phyloP scores from a whole-genome alignment of 2,888 invertebrate genomes.

The Diarsia rubi region DNA sequence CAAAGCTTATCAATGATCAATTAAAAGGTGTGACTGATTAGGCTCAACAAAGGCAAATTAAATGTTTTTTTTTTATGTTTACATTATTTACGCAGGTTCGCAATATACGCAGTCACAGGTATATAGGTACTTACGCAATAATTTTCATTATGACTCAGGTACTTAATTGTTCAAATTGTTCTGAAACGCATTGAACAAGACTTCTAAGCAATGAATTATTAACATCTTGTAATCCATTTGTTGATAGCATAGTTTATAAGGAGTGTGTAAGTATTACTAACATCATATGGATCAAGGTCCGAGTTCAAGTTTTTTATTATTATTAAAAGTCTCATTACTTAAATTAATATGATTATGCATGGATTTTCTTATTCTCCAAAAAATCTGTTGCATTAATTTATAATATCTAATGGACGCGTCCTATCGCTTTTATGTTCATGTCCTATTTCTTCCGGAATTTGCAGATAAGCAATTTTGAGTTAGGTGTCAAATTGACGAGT shows the following conservation, averaged over 20 bases:
- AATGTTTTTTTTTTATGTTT: background rate
- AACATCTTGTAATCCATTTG: no score
- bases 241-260: no score
- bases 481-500: slow-evolving; percentile 20
- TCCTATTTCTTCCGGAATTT: background rate
- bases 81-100: background rate
- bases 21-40: slow-evolving; percentile 24
- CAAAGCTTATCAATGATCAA: background rate
- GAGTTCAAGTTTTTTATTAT: no score
- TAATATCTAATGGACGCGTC: background rate
- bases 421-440: background rate
- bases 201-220: background rate
- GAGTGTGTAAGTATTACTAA: no score
- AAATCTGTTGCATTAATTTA: background rate
- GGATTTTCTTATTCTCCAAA: background rate
- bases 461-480: slow-evolving; percentile 7
- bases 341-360: background rate
- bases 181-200: background rate
- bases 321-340: background rate
- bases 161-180: background rate
- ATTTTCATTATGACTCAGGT: background rate
- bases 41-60: background rate
- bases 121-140: background rate
- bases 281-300: no score
- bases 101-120: no score